Evolutionary conservation across 2,888 invertebrate species (phyloP), one percentile per base, ranked within the genome.

Genomic region (Hypsopygia costalis): DNA sequence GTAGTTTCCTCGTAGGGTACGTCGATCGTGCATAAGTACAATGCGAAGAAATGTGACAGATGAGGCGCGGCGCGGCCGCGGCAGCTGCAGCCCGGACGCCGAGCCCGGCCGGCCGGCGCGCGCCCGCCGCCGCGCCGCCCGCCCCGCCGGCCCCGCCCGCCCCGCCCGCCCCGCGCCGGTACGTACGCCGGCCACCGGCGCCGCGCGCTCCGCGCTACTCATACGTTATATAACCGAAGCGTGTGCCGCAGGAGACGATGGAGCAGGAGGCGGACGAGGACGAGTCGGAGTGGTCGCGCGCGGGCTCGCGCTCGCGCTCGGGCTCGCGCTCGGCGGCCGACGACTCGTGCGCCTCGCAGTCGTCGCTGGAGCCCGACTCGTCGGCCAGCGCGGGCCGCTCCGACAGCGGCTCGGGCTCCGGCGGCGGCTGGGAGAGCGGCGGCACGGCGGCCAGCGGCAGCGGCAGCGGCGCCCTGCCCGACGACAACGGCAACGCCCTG

Each of bases 331-430:
- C 41, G 25, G 47, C 41, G 33, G 34, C 56, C 38, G 52, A 38
- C 31, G 64, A 58, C 37, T 65, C 69, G 33, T 57, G 55, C 41
- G 61, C 59, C 11, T 69, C 73, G 51, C 65, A 62, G 52, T 70
- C 75, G n/a, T 81, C 83, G 49, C 66, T 78, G 41, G 79, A 79
- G 60, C 63, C 74, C 52, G 77, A 68, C 56, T 75, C 75, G 34
- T 65, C 66, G 45, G 61, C 58, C 46, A 65, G 62, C 54, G 6
- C 25, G 8, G 25, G 25, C 25, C n/a, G 16, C 16, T 16, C 16
- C 3, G 16, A 16, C 3, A 43, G 43, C 43, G 48, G 56, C 36
- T 51, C 47, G 46, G 54, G 44, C 50, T 46, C 45, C 51, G 51
- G 51, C 55, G 55, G 60, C 51, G 47, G 60, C 58, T 56, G 65